Base-by-base conservation (phyloP, 2,888 invertebrate genomes). In the Meiosimyza decipiens region DNA sequence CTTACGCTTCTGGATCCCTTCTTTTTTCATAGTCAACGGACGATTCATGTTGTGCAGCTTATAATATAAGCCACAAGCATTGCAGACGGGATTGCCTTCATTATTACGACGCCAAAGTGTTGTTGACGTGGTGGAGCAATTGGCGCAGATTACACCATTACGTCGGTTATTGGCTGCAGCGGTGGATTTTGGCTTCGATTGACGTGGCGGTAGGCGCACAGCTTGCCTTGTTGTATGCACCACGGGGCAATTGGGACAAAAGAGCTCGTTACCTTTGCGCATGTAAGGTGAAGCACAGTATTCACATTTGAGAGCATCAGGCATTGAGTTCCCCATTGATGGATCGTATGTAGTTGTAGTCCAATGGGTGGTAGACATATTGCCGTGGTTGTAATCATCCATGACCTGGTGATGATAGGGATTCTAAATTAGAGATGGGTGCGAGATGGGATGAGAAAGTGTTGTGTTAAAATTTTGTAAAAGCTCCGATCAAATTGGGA, bases 1-100 rank as follows among this genome's bases (percentile, higher is more conserved):
- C 87, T 99, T 99, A 77, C 98, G 90, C 69, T 97, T 98, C 89
- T 99, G 98, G 84, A 99, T 99, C 63, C 97, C 97, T 79, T 99
- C 99, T 88, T 99, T 99, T 88, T 98, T 98, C 98, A 99, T 99
- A 80, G 97, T 96, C 80, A 96, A 89, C 70, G 99, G 99, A 78
- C 99, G 93, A 87, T 95, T 94, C 74, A 97, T 82, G 74, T 85
- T 86, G 78, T 87, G 87, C 68, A 87, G 76, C 76, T 87, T 87
- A 67, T 65, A 87, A 75, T 87, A 87, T 16, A 87, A 79, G 2
- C 87, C 91, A 85, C 97, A 96, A 64, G 95, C 94, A 87, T 95
- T 95, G 88, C 96, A 96, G 76, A 95, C 89, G 84, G 94, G 95
- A 85, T 95, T 94, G 12, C 95, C 95, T 51, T 94, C 93, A 73